phyloP scores from a whole-genome alignment of 1,140 invertebrate genomes.

The Drosophila chauvacae region DNA sequence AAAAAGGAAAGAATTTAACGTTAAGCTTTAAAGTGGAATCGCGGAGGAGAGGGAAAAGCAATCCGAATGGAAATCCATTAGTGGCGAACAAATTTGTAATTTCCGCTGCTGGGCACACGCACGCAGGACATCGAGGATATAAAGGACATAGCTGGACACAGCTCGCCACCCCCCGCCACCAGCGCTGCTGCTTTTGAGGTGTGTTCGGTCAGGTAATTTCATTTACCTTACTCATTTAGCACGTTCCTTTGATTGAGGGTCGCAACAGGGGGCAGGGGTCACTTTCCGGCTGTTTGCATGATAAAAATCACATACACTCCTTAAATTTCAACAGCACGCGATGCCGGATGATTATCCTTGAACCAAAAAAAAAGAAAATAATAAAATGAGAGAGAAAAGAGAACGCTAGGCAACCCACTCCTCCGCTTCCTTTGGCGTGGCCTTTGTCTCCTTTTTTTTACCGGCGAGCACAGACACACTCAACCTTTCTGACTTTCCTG shows the following conservation, averaged over 20 bases:
- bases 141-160: constrained; percentile 47
- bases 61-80: constrained; percentile 82
- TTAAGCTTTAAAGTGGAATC: constrained; percentile 21
- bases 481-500: constrained; percentile 74
- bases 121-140: constrained; percentile 52
- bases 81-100: constrained; percentile 82
- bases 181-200: constrained; percentile 61
- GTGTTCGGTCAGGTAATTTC: constrained; percentile 79
- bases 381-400: constrained; percentile 3
- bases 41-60: constrained; percentile 46
- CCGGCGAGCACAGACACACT: constrained; percentile 53
- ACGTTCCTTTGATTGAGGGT: constrained; percentile 53
- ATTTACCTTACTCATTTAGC: constrained; percentile 82
- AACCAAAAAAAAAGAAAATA: constrained; percentile 56
- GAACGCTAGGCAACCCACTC: constrained; percentile 22
- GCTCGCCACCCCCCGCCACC: constrained; percentile 17
- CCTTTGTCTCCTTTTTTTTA: constrained; percentile 56
- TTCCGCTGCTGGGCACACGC: constrained; percentile 72
- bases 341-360: constrained; percentile 84
- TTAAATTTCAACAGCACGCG: constrained; percentile 82
- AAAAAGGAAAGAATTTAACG: constrained; percentile 19
- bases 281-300: constrained; percentile 81
- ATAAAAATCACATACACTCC: constrained; percentile 85
- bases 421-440: constrained; percentile 18
- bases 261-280: constrained; percentile 39